phyloP scores from a whole-genome alignment of 2,888 invertebrate species.

The Drosophila lacicola region DNA sequence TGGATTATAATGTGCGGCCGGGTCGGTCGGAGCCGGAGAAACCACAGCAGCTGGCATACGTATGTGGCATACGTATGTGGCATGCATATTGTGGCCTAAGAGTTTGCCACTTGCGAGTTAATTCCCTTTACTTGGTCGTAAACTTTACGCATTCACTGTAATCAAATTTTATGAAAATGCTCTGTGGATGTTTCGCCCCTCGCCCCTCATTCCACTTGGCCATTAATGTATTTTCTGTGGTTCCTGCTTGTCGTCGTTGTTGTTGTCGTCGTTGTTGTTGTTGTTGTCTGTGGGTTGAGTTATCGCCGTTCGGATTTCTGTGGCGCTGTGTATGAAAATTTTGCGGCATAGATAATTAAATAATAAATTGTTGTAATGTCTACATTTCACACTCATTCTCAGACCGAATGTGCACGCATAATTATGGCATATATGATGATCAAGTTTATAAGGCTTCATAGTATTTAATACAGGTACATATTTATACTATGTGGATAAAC shows the following conservation, averaged over 20 bases:
- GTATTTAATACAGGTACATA: neutral
- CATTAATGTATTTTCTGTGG: slow-evolving; percentile 57
- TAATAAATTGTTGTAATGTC: slow-evolving; percentile 75
- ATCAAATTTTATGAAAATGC: slow-evolving; percentile 74
- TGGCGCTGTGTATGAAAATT: slow-evolving; percentile 61
- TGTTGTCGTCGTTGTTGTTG: slow-evolving; percentile 8
- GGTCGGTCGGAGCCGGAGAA: slow-evolving; percentile 5
- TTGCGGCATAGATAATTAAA: slow-evolving; percentile 72
- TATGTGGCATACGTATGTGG: neutral
- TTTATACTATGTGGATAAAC: neutral
- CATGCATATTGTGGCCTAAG: slow-evolving; percentile 27
- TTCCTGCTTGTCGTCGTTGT: slow-evolving; percentile 11
- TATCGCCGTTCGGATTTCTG: slow-evolving; percentile 45
- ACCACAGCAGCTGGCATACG: slow-evolving; percentile 34
- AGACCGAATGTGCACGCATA: slow-evolving; percentile 3
- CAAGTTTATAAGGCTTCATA: neutral
- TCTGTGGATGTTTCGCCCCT: slow-evolving; percentile 22
- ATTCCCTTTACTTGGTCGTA: slow-evolving; percentile 70
- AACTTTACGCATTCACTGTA: slow-evolving; percentile 74
- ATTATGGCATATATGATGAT: slow-evolving; percentile 9
- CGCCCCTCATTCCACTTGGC: slow-evolving; percentile 16
- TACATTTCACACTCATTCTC: slow-evolving; percentile 49
- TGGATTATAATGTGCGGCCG: slow-evolving; percentile 28
- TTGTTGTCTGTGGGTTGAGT: slow-evolving; percentile 21
- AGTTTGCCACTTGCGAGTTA: slow-evolving; percentile 61